These are phyloP conservation scores for Diachasmimorpha longicaudata DNA, from an alignment of 1,140 invertebrate genomes.

Conservation along the genomic window DNA sequence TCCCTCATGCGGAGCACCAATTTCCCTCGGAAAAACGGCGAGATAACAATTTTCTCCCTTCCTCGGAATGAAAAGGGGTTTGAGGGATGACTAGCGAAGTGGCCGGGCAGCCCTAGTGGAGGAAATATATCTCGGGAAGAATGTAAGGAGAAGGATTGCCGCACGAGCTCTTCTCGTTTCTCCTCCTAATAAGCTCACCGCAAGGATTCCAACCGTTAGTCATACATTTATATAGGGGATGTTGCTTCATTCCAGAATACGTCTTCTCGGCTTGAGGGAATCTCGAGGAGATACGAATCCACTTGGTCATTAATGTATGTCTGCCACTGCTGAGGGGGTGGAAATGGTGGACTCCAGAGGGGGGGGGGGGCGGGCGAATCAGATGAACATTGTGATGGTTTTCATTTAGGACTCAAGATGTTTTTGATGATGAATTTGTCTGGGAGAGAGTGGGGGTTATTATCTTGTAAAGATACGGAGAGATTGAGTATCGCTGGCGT, in stretches of 20 bases:
- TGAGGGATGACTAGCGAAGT: background rate
- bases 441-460: background rate
- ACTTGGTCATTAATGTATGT: conserved; percentile 59
- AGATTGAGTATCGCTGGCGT: too few species aligned
- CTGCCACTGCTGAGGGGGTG: conserved; percentile 37
- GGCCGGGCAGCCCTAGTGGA: background rate
- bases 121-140: background rate
- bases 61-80: background rate
- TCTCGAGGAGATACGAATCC: conserved; percentile 52
- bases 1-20: background rate
- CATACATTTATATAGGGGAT: conserved; percentile 55
- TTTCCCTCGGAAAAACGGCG: conserved; percentile 1
- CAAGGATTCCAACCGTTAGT: conserved; percentile 49
- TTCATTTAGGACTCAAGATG: conserved; percentile 30
- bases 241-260: conserved; percentile 28
- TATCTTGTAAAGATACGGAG: background rate
- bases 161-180: conserved; percentile 42
- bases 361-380: conserved; percentile 31
- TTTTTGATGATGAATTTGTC: background rate
- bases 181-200: conserved; percentile 48
- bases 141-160: conserved; percentile 5
- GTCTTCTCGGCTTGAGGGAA: conserved; percentile 24
- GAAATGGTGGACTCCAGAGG: conserved; percentile 17
- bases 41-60: conserved; percentile 8
- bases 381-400: conserved; percentile 39